These are phyloP conservation scores for Laticauda laticaudata DNA, from an alignment of 2,113 vertebrate genomes.

Conservation along the genomic window DNA sequence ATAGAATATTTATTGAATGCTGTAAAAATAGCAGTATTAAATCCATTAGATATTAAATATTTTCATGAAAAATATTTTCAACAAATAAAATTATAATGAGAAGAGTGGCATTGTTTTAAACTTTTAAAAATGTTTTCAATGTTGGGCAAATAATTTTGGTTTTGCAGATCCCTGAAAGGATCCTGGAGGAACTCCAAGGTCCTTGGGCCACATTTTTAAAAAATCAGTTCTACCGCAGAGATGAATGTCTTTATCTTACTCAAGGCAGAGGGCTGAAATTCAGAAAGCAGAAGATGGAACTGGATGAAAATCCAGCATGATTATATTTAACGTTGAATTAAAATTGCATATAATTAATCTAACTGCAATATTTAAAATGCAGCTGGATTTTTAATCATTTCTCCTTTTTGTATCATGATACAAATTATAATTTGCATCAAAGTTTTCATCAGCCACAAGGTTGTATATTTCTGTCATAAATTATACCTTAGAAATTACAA, in stretches of 20 bases:
- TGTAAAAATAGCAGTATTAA: neutral
- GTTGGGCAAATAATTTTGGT: neutral
- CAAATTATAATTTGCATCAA: neutral
- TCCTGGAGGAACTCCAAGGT: neutral
- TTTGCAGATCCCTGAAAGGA: neutral
- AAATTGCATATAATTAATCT: neutral
- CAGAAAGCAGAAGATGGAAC: neutral
- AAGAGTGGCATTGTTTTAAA: neutral
- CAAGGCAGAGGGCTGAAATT: neutral
- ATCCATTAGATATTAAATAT: neutral
- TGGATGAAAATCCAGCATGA: neutral
- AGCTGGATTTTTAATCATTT: neutral
- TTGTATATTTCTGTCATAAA: neutral
- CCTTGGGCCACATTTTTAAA: neutral
- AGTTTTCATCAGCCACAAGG: neutral
- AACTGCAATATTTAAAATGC: neutral
- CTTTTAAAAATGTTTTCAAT: neutral
- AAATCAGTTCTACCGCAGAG: neutral
- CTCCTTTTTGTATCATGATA: neutral
- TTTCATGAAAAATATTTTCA: neutral
- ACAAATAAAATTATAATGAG: neutral
- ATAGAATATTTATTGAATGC: neutral
- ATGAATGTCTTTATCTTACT: neutral
- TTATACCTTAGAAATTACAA: neutral
- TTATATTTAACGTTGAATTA: neutral